Evolutionary conservation across 2,888 invertebrate species (phyloP), one percentile per base, ranked within the genome.

Genomic region (Stenchaetothrips biformis): DNA sequence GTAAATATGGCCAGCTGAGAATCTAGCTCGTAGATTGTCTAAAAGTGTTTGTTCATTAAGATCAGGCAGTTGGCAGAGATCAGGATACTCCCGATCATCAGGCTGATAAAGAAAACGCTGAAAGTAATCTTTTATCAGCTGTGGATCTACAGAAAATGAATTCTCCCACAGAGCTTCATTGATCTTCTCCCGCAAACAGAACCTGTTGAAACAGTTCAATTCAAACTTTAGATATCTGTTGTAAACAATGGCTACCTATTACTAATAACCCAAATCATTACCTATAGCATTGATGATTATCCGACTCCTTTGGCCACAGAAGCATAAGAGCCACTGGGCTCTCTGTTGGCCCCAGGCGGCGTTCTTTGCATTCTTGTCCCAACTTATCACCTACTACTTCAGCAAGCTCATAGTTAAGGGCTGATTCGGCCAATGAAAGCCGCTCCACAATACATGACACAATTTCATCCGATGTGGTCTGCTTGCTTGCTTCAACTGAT

Each of bases 51-150:
- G 93, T 87, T 98, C 98, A 86, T 97, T 98, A 83, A 98, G 90
- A 88, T 97, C 97, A 18, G 97, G 97, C 85, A 98, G 89, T 88
- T 97, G 97, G 87, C 98, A 98, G 84, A 98, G 89, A 87, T 98
- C 98, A 9, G 97, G 96, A 87, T 97, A 98, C 86, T 98, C 97
- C 84, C 96, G 92, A 87, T 96, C 95, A 86, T 94, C 93, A 25
- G 97, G 96, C 87, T 97, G 97, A 85, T 95, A 94, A 53, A 97
- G 90, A 87, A 98, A 95, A 84, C 95, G 90, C 87, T 95, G 93
- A 87, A 95, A 97, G 88, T 95, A 95, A 87, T 96, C 96, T 86
- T 96, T 93, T 86, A 97, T 94, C 82, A 96, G 91, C 88, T 97
- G 96, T 79, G 96, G 95, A 86, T 95, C 95, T 90, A 95, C 93